A percentile compares a stretch with the other conserved stretches of the same genome.
Conservation (phyloP, 2,113 vertebrate genomes). For the Psittacula cyanocephala region DNA sequence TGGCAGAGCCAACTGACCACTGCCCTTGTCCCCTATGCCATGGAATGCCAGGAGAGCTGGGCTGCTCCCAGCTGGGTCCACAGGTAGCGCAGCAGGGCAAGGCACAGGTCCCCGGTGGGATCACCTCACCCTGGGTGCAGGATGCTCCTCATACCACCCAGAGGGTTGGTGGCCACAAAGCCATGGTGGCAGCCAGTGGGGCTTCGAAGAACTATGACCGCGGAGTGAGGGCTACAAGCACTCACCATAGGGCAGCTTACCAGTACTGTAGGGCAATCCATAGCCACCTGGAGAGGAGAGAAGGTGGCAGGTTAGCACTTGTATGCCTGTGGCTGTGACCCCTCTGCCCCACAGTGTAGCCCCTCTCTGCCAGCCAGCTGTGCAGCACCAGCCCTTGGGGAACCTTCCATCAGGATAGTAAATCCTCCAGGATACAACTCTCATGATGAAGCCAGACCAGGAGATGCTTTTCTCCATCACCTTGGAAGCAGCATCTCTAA, state of each 20-base stretch:
- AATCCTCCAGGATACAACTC: not conserved
- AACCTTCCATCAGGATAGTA: not conserved
- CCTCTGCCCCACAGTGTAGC: not conserved
- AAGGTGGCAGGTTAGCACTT: not conserved
- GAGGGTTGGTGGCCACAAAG: rapidly evolving
- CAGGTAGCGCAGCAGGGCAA: not conserved
- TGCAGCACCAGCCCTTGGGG: not conserved
- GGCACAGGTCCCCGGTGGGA: not conserved
- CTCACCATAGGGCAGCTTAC: slow-evolving; percentile 83
- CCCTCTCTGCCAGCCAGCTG: not conserved
- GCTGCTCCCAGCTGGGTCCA: not conserved
- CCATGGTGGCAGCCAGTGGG: rapidly evolving
- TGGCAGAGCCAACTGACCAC: not conserved
- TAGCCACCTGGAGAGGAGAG: slow-evolving; percentile 80
- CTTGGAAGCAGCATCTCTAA: not conserved
- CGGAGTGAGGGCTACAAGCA: not conserved
- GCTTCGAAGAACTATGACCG: not conserved
- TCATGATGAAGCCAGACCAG: rapidly evolving
- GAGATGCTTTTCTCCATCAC: not conserved
- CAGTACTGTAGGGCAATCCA: slow-evolving; percentile 82
- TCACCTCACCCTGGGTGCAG: rapidly evolving
- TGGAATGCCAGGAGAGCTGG: not conserved
- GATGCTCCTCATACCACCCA: not conserved
- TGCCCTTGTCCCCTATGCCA: rapidly evolving
- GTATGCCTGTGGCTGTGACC: not conserved